Conservation (phyloP, 2,113 vertebrate genomes). For the Casuarius casuarius region DNA sequence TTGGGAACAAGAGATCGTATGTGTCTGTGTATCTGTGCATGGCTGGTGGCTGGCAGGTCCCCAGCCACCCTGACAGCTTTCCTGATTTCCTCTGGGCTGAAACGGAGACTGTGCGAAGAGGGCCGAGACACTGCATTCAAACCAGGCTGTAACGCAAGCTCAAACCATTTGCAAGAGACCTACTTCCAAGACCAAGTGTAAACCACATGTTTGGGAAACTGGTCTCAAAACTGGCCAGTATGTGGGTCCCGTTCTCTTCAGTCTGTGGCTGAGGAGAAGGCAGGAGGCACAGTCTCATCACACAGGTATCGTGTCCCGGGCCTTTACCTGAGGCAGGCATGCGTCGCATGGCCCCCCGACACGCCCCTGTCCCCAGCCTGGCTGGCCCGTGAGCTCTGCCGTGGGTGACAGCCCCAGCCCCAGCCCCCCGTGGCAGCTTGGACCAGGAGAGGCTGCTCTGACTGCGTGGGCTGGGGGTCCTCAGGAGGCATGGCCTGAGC, state of each 20-base stretch:
- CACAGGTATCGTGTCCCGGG: neutral
- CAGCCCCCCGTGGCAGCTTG: neutral
- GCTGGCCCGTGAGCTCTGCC: neutral
- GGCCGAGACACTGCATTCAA: neutral
- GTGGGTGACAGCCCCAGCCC: accelerated
- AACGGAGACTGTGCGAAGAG: neutral
- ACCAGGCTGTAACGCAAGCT: neutral
- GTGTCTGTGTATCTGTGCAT: neutral
- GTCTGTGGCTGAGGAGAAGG: neutral
- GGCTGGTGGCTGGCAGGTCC: neutral
- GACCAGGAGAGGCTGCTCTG: neutral
- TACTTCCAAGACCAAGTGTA: neutral
- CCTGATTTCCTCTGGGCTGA: neutral
- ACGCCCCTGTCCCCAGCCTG: neutral
- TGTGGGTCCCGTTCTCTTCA: neutral
- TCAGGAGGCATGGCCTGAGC: neutral
- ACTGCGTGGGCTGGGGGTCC: neutral
- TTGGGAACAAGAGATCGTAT: neutral
- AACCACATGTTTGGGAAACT: neutral
- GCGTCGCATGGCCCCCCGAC: neutral
- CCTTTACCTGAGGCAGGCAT: too few relatives aligned
- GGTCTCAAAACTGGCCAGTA: neutral
- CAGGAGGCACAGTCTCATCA: neutral
- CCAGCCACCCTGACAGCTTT: neutral
- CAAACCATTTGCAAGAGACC: neutral